These are phyloP conservation scores for Rhagium mordax DNA, from an alignment of 2,888 invertebrate genomes.

Conservation along the genomic window DNA sequence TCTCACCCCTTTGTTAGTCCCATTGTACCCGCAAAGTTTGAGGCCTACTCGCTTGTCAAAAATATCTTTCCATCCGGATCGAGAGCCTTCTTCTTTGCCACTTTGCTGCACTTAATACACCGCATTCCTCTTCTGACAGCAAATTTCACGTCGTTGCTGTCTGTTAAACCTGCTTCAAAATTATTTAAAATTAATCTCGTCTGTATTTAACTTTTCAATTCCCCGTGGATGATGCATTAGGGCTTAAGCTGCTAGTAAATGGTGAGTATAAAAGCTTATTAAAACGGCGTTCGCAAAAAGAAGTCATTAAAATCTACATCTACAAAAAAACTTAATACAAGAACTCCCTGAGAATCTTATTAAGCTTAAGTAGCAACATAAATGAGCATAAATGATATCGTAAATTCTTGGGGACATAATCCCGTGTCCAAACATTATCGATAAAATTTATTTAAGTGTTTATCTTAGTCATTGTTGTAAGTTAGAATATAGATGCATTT, in stretches of 20 bases:
- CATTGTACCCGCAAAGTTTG: too few species aligned
- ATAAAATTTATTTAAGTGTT: not conserved
- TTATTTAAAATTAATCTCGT: not conserved
- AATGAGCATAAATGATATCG: not conserved
- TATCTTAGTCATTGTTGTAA: not conserved
- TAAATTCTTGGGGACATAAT: not conserved
- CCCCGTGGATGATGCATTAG: not conserved
- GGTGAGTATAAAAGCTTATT: not conserved
- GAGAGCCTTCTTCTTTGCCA: too few species aligned
- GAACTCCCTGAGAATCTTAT: not conserved
- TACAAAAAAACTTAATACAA: conserved; percentile 5
- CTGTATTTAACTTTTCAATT: not conserved
- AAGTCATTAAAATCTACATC: not conserved
- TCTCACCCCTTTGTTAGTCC: too few species aligned
- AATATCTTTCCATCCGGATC: too few species aligned
- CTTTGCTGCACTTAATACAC: too few species aligned
- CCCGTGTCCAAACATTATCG: not conserved
- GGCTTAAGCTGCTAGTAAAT: not conserved
- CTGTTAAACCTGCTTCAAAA: not conserved
- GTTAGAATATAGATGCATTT: not conserved
- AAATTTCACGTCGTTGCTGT: too few species aligned
- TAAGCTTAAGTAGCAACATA: conserved; percentile 5
- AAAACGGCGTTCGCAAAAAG: not conserved
- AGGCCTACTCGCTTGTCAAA: too few species aligned
- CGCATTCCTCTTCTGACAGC: too few species aligned